These are phyloP conservation scores for Heliothis subflexa DNA, from an alignment of 1,140 invertebrate genomes.

Conservation along the genomic window DNA sequence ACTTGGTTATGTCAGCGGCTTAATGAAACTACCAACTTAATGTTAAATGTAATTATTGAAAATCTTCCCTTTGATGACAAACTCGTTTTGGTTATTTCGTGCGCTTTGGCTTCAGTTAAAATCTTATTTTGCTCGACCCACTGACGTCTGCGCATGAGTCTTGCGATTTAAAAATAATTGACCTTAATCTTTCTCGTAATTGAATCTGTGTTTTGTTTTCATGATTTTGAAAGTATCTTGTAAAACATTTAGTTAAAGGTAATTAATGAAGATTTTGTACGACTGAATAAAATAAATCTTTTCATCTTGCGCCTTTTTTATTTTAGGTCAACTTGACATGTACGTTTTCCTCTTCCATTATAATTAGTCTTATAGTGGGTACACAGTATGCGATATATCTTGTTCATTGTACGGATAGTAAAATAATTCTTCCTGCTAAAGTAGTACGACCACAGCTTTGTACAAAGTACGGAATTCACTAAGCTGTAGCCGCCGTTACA, in stretches of 20 bases:
- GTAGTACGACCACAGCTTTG: too few species aligned
- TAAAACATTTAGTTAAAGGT: background rate
- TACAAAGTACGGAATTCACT: background rate
- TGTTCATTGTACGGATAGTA: too few species aligned
- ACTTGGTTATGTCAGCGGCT: constrained; percentile 35
- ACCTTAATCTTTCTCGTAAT: constrained; percentile 40
- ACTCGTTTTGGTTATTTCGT: constrained; percentile 32
- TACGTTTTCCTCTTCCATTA: too few species aligned
- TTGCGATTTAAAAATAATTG: constrained; percentile 33
- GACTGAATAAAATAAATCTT: too few species aligned
- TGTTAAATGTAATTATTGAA: constrained; percentile 37
- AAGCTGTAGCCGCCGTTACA: background rate
- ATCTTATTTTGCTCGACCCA: constrained; percentile 25
- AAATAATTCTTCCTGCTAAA: background rate
- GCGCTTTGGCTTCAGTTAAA: constrained; percentile 10
- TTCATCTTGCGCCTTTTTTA: background rate
- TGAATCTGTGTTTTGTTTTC: constrained; percentile 24
- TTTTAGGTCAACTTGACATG: too few species aligned
- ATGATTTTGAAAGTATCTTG: constrained; percentile 16
- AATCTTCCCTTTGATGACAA: constrained; percentile 47
- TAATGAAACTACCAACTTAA: constrained; percentile 42
- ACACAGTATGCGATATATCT: too few species aligned
- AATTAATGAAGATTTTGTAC: background rate
- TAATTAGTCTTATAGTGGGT: background rate
- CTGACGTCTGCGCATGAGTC: constrained; percentile 27